phyloP scores from a whole-genome alignment of 2,888 invertebrate species.

The Ellobium chinense region DNA sequence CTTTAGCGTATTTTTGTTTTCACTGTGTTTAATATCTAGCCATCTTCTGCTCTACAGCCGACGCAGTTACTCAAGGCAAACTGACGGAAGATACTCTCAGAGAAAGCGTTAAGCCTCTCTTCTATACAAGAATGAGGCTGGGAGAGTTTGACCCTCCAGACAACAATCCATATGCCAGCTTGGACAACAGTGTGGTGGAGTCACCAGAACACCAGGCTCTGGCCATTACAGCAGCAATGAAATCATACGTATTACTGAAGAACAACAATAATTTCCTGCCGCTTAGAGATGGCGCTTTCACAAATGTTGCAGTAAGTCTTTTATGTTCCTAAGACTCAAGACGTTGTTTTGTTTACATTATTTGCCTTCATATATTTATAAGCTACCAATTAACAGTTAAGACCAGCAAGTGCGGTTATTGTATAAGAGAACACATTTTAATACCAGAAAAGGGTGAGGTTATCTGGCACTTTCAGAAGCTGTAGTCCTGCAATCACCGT shows the following conservation, averaged over 20 bases:
- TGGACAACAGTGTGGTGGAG: constrained; percentile 58
- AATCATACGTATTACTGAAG: constrained; percentile 71
- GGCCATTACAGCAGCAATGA: constrained; percentile 65
- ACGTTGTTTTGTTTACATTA: no score
- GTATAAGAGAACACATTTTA: no score
- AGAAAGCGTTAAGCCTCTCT: constrained; percentile 52
- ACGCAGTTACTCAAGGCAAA: constrained; percentile 16
- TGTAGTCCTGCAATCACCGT: no score
- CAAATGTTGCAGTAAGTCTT: constrained; percentile 40
- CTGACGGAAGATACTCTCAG: constrained; percentile 1
- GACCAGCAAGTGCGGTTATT: no score
- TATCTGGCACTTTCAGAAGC: no score
- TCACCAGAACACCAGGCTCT: constrained; percentile 58
- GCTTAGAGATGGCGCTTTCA: constrained; percentile 43
- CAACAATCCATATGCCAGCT: constrained; percentile 62
- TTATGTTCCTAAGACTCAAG: no score
- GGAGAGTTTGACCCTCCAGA: constrained; percentile 61
- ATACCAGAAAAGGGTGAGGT: no score
- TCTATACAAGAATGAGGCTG: constrained; percentile 58
- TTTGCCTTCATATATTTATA: no score
- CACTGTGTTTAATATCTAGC: not conserved
- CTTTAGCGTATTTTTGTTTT: not conserved
- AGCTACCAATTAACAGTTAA: no score
- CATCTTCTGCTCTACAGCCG: not conserved
- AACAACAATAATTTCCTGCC: constrained; percentile 57